Base-by-base conservation (phyloP, 2,113 vertebrate genomes). In the Mobula birostris region DNA sequence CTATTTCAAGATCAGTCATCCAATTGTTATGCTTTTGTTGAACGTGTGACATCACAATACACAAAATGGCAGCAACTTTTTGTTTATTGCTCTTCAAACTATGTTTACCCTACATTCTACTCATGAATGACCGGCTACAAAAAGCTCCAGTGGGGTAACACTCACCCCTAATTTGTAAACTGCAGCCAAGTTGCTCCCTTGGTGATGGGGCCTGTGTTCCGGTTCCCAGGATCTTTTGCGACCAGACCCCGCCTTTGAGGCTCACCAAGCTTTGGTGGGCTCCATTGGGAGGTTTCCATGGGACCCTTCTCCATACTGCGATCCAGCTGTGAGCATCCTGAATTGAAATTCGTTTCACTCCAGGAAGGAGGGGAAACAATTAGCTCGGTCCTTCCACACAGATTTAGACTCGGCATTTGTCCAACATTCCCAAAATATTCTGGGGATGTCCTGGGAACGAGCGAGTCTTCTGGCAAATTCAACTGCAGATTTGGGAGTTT, bases 391-490 rank as follows among this genome's bases (percentile, higher is more conserved):
- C 85, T 17, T 2, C 72, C 29, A 17, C 85, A 88, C 14, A 66
- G 61, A 63, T 66, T 66, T 32, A 88, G 29, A 17, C 63, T 5
- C 14, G 85, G 85, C 61, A 32, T 2, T 6, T 2, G 29, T 29
- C 27, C 85, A 88, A 58, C 27, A 88, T 88, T 88, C 85, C 85
- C 58, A 15, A 66, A 88, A 88, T 63, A 88, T n/a, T 88, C 29
- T 66, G 61, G 58, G 48, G 58, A 87, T 87, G 3, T 56, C 83
- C 83, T 87, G 83, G 83, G 85, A 88, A 88, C 61, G 56, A 87
- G 14, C 11, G 12, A 63, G 83, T 87, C 56, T 63, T 15, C 56
- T 87, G 27, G 27, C 58, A 63, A 63, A 87, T 87, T 29, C 56
- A 24, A 63, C 56, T n/a, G 48, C 82, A 85, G 40, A 27, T 58